Percentiles rank a stretch among this genome's conserved stretches.
These are phyloP conservation scores for Cyclargus thomasi DNA, from an alignment of 1,140 invertebrate genomes.

Conservation along the genomic window DNA sequence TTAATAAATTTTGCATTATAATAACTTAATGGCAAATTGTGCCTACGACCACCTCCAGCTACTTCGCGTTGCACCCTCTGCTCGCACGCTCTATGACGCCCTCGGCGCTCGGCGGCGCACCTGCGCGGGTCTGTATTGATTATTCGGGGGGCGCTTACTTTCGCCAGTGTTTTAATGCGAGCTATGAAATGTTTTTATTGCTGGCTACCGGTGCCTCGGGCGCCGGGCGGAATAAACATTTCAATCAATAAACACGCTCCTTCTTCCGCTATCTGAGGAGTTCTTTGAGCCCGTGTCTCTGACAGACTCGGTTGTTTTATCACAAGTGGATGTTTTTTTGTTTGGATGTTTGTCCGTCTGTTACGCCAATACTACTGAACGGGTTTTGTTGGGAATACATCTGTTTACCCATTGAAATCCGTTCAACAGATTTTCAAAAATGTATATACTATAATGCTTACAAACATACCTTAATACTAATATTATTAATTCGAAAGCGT, in stretches of 20 bases:
- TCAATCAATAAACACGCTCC: constrained; percentile 25
- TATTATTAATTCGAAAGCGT: too few species aligned
- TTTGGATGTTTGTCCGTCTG: too few species aligned
- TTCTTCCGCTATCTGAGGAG: not conserved
- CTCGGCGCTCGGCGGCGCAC: constrained; percentile 40
- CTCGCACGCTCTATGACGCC: constrained; percentile 31
- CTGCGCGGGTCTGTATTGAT: constrained; percentile 69
- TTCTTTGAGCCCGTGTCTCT: not conserved
- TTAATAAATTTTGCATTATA: too few species aligned
- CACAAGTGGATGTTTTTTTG: too few species aligned
- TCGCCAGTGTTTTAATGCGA: constrained; percentile 69
- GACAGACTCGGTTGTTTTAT: not conserved
- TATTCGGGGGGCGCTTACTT: constrained; percentile 67
- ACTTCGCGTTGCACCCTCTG: not conserved
- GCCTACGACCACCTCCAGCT: not conserved
- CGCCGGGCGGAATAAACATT: constrained; percentile 35
- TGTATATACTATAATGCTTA: too few species aligned
- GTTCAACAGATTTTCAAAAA: too few species aligned
- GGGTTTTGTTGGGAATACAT: too few species aligned
- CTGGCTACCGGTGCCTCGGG: constrained; percentile 41
- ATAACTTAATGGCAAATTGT: not conserved
- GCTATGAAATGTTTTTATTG: constrained; percentile 70
- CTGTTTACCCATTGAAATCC: too few species aligned
- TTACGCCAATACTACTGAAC: too few species aligned
- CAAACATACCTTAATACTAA: too few species aligned